These are phyloP conservation scores for Motacilla alba DNA, from an alignment of 2,113 vertebrate species.

Conservation along the genomic window DNA sequence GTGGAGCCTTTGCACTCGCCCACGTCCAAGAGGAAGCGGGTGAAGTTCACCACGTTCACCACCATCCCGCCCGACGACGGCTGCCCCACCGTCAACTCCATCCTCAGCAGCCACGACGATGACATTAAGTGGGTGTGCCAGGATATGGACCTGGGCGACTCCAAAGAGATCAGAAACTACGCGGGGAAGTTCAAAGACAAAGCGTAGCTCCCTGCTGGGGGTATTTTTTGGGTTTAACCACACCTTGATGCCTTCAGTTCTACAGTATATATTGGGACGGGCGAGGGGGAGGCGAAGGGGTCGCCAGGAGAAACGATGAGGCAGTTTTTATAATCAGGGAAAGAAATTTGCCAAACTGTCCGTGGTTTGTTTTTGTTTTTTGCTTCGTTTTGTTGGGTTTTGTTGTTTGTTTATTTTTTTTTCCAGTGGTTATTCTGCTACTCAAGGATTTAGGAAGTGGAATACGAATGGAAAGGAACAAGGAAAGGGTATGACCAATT, in stretches of 20 bases:
- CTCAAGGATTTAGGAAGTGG: neutral
- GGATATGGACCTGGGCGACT: constrained; percentile 80
- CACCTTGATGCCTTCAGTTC: constrained; percentile 83
- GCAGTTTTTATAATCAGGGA: constrained; percentile 43
- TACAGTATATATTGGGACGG: constrained; percentile 22
- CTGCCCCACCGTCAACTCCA: constrained; percentile 80
- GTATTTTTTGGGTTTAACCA: constrained; percentile 35
- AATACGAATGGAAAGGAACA: neutral
- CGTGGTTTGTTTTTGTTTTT: neutral
- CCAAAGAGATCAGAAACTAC: constrained; percentile 83
- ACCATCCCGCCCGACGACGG: constrained; percentile 81
- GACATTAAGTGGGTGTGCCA: constrained; percentile 92
- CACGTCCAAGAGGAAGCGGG: constrained; percentile 88
- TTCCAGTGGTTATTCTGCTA: neutral
- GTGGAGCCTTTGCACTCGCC: constrained; percentile 79
- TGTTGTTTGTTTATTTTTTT: neutral
- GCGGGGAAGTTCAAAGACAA: constrained; percentile 86
- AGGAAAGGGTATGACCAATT: neutral
- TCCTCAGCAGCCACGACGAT: constrained; percentile 76
- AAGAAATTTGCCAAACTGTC: constrained; percentile 54
- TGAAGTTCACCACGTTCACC: constrained; percentile 92
- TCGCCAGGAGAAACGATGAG: neutral
- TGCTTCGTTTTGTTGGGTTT: neutral
- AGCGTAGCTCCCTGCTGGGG: constrained; percentile 35
- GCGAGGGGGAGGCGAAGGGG: neutral